A percentile compares a stretch with the other conserved stretches of the same genome.
Conservation (phyloP, 2,888 invertebrate species). For the Drosophila melanocephala region DNA sequence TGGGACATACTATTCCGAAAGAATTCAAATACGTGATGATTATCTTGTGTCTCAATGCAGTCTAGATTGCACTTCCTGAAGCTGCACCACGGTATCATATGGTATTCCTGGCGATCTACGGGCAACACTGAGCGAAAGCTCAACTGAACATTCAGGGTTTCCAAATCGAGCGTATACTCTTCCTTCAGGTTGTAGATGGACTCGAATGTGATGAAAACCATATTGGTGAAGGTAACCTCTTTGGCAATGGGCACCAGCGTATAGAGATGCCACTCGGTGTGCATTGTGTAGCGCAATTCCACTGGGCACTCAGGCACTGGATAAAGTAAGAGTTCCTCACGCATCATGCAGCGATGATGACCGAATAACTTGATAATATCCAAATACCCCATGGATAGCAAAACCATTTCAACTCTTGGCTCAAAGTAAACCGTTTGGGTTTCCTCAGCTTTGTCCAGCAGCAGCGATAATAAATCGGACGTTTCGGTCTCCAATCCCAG, state of each 20-base stretch:
- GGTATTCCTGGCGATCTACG: conserved; percentile 36
- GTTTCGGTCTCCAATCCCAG: conserved; percentile 4
- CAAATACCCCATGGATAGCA: conserved; percentile 56
- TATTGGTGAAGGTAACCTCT: conserved; percentile 62
- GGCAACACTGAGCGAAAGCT: conserved; percentile 58
- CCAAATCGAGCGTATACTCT: conserved; percentile 28
- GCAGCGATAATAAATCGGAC: background rate
- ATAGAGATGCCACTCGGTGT: conserved; percentile 76
- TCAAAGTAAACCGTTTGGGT: background rate
- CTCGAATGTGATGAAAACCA: conserved; percentile 71
- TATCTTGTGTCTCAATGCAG: conserved; percentile 53
- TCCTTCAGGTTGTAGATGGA: conserved; percentile 71
- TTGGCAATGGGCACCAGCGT: conserved; percentile 76
- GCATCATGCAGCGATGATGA: conserved; percentile 51
- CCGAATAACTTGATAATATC: conserved; percentile 65
- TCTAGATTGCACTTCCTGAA: conserved; percentile 39
- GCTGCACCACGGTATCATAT: conserved; percentile 53
- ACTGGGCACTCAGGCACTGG: conserved; percentile 55
- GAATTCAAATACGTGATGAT: conserved; percentile 57
- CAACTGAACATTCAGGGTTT: conserved; percentile 31
- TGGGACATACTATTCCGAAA: conserved; percentile 31
- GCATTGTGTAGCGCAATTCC: conserved; percentile 42
- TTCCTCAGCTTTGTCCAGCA: conserved; percentile 9
- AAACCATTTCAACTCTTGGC: conserved; percentile 14
- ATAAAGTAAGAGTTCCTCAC: conserved; percentile 52